Evolutionary conservation across 2,888 invertebrate species (phyloP).

Genomic region (Athetis lepigone): DNA sequence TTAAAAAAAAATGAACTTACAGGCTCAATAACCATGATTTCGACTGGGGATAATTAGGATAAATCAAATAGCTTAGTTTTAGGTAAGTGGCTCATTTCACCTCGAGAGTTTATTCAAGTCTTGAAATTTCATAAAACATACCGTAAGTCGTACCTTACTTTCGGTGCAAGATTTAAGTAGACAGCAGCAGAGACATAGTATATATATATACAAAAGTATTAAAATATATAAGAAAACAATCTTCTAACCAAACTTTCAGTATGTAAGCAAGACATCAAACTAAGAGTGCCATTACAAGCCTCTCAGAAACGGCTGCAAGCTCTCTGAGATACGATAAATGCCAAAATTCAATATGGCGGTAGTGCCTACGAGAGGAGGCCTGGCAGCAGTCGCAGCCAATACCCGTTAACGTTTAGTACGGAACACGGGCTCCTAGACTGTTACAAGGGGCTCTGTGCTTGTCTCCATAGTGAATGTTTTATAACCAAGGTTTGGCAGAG

Average conservation of each 20-base stretch:
- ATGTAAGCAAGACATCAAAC: not conserved
- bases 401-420: constrained; percentile 32
- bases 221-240: not conserved
- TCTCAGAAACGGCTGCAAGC: not conserved
- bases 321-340: not conserved
- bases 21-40: no score
- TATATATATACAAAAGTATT: no score
- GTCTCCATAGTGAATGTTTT: constrained; percentile 10
- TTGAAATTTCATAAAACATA: no score
- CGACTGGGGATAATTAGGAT: no score
- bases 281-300: not conserved
- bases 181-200: no score
- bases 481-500: constrained; percentile 8
- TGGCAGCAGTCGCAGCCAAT: constrained; percentile 19
- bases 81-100: no score
- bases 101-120: no score
- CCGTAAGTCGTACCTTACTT: not conserved
- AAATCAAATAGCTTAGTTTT: no score
- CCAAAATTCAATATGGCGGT: not conserved
- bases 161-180: no score
- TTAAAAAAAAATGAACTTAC: no score
- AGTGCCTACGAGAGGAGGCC: constrained; percentile 24
- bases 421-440: constrained; percentile 29
- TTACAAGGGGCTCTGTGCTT: constrained; percentile 5
- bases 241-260: no score